Evolutionary conservation across 2,888 invertebrate species (phyloP).

Genomic region (Phalera bucephala): DNA sequence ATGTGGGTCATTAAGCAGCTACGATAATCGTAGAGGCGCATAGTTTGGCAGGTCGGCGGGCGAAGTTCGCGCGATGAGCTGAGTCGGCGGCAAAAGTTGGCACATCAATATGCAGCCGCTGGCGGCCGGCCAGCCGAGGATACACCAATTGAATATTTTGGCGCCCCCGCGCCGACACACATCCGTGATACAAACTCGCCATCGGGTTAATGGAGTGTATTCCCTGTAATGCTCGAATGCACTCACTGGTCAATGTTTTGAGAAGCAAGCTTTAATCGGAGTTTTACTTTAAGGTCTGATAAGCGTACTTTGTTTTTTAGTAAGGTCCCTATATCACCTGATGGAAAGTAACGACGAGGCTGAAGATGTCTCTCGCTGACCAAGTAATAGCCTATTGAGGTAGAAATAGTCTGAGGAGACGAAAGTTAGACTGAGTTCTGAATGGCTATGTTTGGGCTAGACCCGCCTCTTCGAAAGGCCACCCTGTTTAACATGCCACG

Average conservation of each 20-base stretch:
- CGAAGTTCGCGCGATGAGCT: constrained; percentile 62
- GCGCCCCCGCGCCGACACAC: constrained; percentile 50
- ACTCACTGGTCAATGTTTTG: background rate
- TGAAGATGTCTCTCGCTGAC: too few relatives aligned
- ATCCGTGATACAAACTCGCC: constrained; percentile 63
- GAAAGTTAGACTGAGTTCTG: too few relatives aligned
- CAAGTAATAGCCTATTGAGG: too few relatives aligned
- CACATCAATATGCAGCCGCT: constrained; percentile 73
- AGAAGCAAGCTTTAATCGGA: too few relatives aligned
- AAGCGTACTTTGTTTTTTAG: too few relatives aligned
- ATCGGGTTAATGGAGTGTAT: background rate
- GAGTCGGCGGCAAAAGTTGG: constrained; percentile 69
- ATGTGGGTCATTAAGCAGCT: background rate
- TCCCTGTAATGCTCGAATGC: background rate
- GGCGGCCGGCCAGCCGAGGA: constrained; percentile 68
- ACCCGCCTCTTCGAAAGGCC: too few relatives aligned
- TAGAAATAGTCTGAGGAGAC: too few relatives aligned
- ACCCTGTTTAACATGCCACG: too few relatives aligned
- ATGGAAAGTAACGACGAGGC: too few relatives aligned
- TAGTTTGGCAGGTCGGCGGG: constrained; percentile 62
- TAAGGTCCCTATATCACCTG: too few relatives aligned
- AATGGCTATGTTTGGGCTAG: too few relatives aligned
- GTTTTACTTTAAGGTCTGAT: too few relatives aligned
- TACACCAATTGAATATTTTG: constrained; percentile 79
- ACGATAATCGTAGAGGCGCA: constrained; percentile 5